These are phyloP conservation scores for Nothocercus julius DNA, from an alignment of 2,113 vertebrate species.

Conservation along the genomic window DNA sequence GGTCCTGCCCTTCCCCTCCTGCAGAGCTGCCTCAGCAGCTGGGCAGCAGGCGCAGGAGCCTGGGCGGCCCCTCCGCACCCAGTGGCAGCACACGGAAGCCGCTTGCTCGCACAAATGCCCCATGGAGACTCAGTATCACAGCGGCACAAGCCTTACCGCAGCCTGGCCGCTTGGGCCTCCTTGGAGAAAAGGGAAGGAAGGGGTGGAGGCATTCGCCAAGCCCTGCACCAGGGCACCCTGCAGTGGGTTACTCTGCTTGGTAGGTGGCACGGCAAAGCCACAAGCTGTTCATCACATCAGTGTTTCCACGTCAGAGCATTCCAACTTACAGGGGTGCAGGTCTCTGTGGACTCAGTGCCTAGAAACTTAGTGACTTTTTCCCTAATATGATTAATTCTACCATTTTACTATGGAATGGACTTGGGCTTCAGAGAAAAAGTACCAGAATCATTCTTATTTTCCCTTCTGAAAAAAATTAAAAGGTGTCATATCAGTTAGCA, in stretches of 20 bases:
- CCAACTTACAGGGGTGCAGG: neutral
- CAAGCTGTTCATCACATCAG: neutral
- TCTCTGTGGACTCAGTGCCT: neutral
- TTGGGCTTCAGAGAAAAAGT: neutral
- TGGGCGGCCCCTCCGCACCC: too few species aligned
- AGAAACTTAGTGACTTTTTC: neutral
- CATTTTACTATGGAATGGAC: neutral
- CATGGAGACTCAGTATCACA: fast-evolving
- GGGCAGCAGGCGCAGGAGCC: too few species aligned
- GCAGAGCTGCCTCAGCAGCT: neutral
- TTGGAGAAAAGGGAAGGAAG: slow-evolving; percentile 59
- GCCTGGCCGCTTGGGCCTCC: neutral
- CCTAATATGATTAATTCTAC: neutral
- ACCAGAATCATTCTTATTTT: neutral
- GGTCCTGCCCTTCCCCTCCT: neutral
- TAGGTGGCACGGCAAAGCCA: slow-evolving; percentile 28
- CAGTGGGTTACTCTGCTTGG: neutral
- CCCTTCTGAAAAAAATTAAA: neutral
- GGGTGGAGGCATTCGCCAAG: neutral
- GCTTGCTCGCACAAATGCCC: neutral
- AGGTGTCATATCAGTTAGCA: neutral
- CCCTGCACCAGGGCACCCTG: neutral
- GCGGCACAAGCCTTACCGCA: neutral
- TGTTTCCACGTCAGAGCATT: neutral
- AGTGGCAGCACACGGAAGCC: neutral